Conservation (phyloP, 92 coral and sea anemone genomes). For the Chrysogorgia sp. region DNA sequence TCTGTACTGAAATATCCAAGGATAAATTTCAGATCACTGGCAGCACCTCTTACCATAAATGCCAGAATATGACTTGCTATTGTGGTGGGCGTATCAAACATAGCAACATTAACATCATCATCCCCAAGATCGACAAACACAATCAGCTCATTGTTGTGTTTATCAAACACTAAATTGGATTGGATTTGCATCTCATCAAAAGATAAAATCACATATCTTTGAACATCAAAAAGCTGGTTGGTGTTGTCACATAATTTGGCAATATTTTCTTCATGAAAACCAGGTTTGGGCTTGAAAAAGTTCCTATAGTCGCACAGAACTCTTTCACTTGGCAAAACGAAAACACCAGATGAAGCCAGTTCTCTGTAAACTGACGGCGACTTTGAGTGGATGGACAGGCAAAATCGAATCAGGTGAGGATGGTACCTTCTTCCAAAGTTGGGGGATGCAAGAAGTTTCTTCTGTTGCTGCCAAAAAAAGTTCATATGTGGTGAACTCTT, state of each 20-base stretch:
- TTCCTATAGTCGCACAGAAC: constrained; percentile 36
- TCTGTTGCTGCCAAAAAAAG: too few relatives aligned
- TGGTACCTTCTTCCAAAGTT: constrained; percentile 58
- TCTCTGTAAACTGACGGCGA: constrained; percentile 49
- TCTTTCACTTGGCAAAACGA: constrained; percentile 51
- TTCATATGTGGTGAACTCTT: constrained; percentile 37
- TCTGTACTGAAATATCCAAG: constrained; percentile 26
- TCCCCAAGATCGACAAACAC: constrained; percentile 48
- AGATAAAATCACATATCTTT: too few relatives aligned
- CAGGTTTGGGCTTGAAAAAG: constrained; percentile 34
- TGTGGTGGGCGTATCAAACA: not conserved
- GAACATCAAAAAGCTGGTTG: constrained; percentile 38
- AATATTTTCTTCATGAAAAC: constrained; percentile 37
- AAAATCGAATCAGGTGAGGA: constrained; percentile 37
- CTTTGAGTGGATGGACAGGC: constrained; percentile 45
- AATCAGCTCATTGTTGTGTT: constrained; percentile 16
- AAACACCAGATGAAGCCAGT: constrained; percentile 39
- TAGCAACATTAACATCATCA: constrained; percentile 3
- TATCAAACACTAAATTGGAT: constrained; percentile 35
- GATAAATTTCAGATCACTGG: constrained; percentile 22
- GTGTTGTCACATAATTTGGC: constrained; percentile 12
- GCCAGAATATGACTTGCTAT: constrained; percentile 36
- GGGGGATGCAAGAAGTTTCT: constrained; percentile 45
- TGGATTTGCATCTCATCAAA: constrained; percentile 54
- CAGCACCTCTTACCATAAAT: constrained; percentile 42